These are phyloP conservation scores for Drepana arcuata DNA, from an alignment of 1,140 invertebrate species.

Conservation along the genomic window DNA sequence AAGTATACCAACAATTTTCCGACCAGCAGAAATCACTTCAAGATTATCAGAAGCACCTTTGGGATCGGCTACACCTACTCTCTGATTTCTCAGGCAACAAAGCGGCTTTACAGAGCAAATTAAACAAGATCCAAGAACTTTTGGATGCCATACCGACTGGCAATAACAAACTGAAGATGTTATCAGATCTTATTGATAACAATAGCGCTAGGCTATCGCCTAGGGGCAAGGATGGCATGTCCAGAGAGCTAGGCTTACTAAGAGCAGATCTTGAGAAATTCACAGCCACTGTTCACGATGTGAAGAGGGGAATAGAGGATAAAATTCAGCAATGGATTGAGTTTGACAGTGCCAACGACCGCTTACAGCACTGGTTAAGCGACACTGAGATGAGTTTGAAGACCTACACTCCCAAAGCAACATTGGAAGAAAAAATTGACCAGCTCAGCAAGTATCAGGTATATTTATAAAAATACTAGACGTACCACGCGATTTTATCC, in stretches of 20 bases:
- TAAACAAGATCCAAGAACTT: constrained; percentile 83
- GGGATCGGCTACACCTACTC: constrained; percentile 84
- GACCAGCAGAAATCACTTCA: constrained; percentile 88
- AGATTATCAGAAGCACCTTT: constrained; percentile 90
- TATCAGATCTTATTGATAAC: constrained; percentile 79
- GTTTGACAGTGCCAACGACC: constrained; percentile 90
- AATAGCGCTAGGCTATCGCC: constrained; percentile 79
- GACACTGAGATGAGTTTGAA: constrained; percentile 91
- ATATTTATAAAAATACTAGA: constrained; percentile 16
- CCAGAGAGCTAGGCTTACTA: constrained; percentile 82
- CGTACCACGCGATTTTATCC: too few species aligned
- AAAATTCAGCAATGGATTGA: constrained; percentile 92
- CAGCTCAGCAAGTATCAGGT: constrained; percentile 93
- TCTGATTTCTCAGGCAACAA: constrained; percentile 89
- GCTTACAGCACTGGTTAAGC: constrained; percentile 85
- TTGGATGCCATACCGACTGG: constrained; percentile 84
- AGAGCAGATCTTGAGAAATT: constrained; percentile 88
- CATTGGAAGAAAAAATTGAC: constrained; percentile 91
- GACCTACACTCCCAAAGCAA: constrained; percentile 87
- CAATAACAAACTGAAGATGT: constrained; percentile 78
- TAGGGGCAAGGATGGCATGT: constrained; percentile 85
- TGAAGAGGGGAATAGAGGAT: constrained; percentile 84
- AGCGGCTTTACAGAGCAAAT: constrained; percentile 78
- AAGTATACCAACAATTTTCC: constrained; percentile 86
- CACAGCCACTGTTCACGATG: constrained; percentile 81